Conservation (phyloP, 2,113 vertebrate species). For the Phyllostomus discolor region DNA sequence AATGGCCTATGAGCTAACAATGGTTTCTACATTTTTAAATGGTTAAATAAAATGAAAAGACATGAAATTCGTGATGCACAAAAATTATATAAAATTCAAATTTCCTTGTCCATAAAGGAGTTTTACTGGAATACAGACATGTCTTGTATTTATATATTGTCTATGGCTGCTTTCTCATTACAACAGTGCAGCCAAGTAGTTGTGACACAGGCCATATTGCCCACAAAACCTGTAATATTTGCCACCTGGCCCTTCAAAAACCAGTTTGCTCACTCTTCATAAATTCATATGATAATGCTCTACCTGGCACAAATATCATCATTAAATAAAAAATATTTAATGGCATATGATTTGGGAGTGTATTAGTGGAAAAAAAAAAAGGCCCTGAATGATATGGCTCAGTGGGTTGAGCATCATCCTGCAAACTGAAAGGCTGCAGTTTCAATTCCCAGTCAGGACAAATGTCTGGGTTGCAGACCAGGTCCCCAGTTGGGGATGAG, state of each 20-base stretch:
- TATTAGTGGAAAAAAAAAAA: neutral
- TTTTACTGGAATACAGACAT: constrained; percentile 8
- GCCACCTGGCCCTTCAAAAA: neutral
- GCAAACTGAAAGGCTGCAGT: no score
- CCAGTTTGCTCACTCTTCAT: neutral
- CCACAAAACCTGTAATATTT: neutral
- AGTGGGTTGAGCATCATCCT: no score
- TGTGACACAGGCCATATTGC: neutral
- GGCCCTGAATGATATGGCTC: no score
- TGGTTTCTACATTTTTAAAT: neutral
- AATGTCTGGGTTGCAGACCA: no score
- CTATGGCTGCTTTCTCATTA: neutral
- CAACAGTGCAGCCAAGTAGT: neutral
- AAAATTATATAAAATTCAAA: constrained; percentile 15
- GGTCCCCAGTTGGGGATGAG: no score
- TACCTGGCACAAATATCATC: neutral
- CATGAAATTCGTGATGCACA: neutral
- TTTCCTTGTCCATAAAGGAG: neutral
- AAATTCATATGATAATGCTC: neutral
- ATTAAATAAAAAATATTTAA: neutral
- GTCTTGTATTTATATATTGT: neutral
- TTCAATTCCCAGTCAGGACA: no score
- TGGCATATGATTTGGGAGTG: neutral
- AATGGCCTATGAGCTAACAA: neutral
- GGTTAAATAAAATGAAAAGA: neutral